Conservation (phyloP, 2,113 vertebrate genomes). For the Nymphicus hollandicus region DNA sequence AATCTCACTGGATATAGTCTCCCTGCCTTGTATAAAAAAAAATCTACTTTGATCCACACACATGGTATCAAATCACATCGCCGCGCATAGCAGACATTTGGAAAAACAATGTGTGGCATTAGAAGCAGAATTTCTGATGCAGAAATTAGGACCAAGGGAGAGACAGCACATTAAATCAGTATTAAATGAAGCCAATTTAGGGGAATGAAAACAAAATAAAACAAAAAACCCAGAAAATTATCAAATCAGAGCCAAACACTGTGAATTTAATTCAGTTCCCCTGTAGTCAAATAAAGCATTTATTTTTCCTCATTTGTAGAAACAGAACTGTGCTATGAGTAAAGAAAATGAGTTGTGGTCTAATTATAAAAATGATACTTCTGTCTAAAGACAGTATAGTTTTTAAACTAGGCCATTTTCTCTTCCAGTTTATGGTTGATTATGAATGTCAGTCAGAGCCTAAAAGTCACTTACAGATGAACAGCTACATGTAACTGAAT, state of each 20-base stretch:
- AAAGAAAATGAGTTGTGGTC: background rate
- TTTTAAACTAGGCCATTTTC: background rate
- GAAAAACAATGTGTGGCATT: background rate
- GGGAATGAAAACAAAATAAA: constrained; percentile 17
- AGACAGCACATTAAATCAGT: constrained; percentile 45
- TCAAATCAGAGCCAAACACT: constrained; percentile 10
- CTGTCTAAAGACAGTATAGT: background rate
- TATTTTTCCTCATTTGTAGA: background rate
- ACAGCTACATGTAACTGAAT: background rate
- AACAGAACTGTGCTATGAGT: background rate
- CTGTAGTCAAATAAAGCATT: background rate
- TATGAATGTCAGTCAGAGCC: background rate
- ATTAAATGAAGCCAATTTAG: background rate
- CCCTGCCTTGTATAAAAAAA: background rate
- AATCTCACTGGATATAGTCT: background rate
- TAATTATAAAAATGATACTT: background rate
- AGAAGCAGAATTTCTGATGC: constrained; percentile 34
- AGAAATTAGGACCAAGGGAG: constrained; percentile 40
- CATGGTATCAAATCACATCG: constrained; percentile 10
- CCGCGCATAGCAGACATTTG: constrained; percentile 10
- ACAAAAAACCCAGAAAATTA: background rate
- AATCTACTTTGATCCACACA: constrained; percentile 17
- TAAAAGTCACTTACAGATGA: background rate
- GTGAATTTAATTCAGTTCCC: background rate
- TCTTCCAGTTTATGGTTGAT: background rate